These are phyloP conservation scores for Catharus ustulatus DNA, from an alignment of 2,797 vertebrate species.

Conservation along the genomic window DNA sequence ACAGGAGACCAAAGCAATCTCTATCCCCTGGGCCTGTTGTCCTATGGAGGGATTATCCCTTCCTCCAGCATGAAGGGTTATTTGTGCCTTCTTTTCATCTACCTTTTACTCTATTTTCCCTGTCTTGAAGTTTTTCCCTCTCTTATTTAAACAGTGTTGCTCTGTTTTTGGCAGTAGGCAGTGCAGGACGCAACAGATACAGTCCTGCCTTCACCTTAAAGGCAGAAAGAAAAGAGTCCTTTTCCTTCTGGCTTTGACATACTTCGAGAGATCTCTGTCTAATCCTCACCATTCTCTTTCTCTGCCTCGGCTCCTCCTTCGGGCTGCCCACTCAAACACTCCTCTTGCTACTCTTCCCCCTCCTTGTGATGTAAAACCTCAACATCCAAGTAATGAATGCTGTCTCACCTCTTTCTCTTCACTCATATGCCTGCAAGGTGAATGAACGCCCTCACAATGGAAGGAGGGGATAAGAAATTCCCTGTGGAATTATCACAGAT, in stretches of 20 bases:
- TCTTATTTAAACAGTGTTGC: not conserved
- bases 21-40: not conserved
- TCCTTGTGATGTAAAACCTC: not conserved
- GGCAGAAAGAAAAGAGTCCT: not conserved
- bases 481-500: not conserved
- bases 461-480: constrained; percentile 18
- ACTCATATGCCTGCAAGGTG: not conserved
- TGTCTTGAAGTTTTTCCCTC: not conserved
- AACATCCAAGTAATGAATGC: not conserved
- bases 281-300: not conserved
- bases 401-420: not conserved
- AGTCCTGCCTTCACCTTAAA: not conserved
- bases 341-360: not conserved
- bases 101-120: not conserved
- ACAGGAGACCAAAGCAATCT: not conserved
- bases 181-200: not conserved
- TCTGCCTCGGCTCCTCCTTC: not conserved
- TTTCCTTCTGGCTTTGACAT: not conserved
- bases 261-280: not conserved
- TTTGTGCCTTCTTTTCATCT: not conserved
- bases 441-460: not conserved
- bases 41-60: not conserved
- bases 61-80: not conserved
- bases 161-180: not conserved
- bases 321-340: not conserved